Conservation (phyloP, 2,113 vertebrate species). For the Agelaius tricolor region DNA sequence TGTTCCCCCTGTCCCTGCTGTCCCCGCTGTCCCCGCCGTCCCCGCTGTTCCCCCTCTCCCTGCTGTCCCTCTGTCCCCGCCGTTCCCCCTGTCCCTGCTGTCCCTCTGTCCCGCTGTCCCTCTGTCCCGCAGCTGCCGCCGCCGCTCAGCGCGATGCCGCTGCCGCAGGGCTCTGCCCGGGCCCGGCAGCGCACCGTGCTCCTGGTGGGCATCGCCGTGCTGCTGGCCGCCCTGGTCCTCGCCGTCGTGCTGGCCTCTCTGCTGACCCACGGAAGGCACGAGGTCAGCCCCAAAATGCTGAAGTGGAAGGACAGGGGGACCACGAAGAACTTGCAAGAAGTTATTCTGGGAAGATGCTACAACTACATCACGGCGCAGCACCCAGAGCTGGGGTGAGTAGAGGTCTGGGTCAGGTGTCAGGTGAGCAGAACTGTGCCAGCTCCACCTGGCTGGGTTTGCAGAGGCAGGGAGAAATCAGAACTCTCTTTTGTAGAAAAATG, state of each 20-base stretch:
- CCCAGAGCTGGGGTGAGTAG: conserved; percentile 65
- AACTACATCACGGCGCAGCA: not conserved
- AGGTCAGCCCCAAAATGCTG: not conserved
- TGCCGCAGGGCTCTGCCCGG: not conserved
- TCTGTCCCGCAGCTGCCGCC: not conserved
- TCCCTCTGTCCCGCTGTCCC: not conserved
- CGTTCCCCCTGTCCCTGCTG: not conserved
- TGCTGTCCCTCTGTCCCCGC: too few species aligned
- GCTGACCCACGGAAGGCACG: not conserved
- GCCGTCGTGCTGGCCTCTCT: not conserved
- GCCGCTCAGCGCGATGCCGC: conserved; percentile 25
- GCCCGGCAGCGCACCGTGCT: not conserved
- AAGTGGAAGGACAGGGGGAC: conserved; percentile 70
- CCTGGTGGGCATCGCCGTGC: not conserved
- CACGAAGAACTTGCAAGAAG: conserved; percentile 61
- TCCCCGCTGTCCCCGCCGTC: too few species aligned
- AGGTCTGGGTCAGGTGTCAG: fast-evolving
- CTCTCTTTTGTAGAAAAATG: not conserved
- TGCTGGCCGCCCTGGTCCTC: not conserved
- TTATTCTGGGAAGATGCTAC: conserved; percentile 73
- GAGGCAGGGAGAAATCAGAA: not conserved
- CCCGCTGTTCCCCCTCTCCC: too few species aligned
- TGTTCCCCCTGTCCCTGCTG: not conserved
- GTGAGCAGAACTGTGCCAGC: not conserved
- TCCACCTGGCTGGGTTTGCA: not conserved